phyloP scores from a whole-genome alignment of 2,888 invertebrate genomes.

The Scaptomyza polygonia region DNA sequence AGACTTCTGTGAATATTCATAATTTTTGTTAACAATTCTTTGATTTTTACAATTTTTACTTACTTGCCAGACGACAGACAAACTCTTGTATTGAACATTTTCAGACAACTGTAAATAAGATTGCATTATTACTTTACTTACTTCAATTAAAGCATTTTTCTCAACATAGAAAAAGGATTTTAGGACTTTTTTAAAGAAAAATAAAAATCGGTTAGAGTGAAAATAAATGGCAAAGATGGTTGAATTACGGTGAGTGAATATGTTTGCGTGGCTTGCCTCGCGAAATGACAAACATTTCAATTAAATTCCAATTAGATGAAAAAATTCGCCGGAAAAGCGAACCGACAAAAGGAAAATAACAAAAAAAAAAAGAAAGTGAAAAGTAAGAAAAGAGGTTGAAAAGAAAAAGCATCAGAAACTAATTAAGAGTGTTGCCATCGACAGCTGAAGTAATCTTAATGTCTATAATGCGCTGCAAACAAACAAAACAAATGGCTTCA shows the following conservation, averaged over 20 bases:
- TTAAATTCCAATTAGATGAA: conserved; percentile 63
- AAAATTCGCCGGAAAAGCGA: conserved; percentile 48
- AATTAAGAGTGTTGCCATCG: conserved; percentile 64
- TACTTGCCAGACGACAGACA: no score
- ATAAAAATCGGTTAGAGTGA: conserved; percentile 3
- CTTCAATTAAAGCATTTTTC: no score
- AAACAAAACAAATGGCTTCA: no score
- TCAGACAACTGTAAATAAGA: not conserved
- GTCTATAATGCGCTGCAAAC: conserved; percentile 2
- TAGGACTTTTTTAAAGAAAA: conserved; percentile 22
- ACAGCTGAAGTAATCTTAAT: conserved; percentile 28
- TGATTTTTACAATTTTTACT: no score
- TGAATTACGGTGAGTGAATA: conserved; percentile 22
- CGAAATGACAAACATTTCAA: conserved; percentile 64
- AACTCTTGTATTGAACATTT: not conserved
- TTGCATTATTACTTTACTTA: not conserved
- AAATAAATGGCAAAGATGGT: not conserved
- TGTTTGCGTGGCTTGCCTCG: conserved; percentile 24
- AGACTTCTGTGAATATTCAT: no score
- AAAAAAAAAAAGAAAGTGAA: conserved; percentile 50
- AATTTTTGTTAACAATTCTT: not conserved
- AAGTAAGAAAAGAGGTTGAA: not conserved
- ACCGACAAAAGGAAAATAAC: conserved; percentile 36
- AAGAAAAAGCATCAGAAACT: conserved; percentile 53
- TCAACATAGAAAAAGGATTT: conserved; percentile 4